These are phyloP conservation scores for Tetranychus urticae DNA, from an alignment of 1,140 invertebrate species.

Conservation along the genomic window DNA sequence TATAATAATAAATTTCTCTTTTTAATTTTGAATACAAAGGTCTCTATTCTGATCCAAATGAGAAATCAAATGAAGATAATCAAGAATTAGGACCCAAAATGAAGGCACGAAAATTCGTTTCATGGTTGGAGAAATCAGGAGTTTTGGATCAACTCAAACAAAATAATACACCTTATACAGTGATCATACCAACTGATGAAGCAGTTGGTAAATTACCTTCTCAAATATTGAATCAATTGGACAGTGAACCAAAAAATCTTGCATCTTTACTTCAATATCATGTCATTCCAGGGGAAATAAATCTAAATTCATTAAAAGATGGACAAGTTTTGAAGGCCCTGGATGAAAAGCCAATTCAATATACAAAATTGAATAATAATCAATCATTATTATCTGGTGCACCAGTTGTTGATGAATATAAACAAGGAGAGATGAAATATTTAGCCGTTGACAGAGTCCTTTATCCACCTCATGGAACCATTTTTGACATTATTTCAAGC, in stretches of 20 bases:
- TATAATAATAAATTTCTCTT: background rate
- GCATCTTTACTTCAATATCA: constrained; percentile 20
- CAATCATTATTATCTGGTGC: constrained; percentile 19
- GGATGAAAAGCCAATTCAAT: constrained; percentile 11
- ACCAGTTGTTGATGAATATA: constrained; percentile 15
- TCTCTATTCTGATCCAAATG: background rate
- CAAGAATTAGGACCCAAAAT: background rate
- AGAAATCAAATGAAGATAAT: no score
- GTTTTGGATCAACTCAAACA: background rate
- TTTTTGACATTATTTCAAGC: constrained; percentile 14
- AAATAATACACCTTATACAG: constrained; percentile 18
- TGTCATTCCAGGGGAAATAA: constrained; percentile 15
- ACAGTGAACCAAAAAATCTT: constrained; percentile 13
- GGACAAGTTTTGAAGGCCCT: constrained; percentile 15
- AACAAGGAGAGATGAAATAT: constrained; percentile 19
- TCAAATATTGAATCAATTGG: constrained; percentile 8
- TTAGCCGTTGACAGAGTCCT: constrained; percentile 21
- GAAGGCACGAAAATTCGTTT: background rate
- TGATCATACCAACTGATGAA: constrained; percentile 27
- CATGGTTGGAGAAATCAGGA: constrained; percentile 2
- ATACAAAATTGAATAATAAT: constrained; percentile 16
- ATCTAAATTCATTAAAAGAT: constrained; percentile 15
- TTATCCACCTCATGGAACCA: constrained; percentile 18
- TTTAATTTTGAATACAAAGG: background rate
- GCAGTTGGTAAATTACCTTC: constrained; percentile 21